A percentile compares a stretch with the other conserved stretches of the same genome.
Conservation (phyloP, 2,113 vertebrate species). For the Odontophorus gujanensis region DNA sequence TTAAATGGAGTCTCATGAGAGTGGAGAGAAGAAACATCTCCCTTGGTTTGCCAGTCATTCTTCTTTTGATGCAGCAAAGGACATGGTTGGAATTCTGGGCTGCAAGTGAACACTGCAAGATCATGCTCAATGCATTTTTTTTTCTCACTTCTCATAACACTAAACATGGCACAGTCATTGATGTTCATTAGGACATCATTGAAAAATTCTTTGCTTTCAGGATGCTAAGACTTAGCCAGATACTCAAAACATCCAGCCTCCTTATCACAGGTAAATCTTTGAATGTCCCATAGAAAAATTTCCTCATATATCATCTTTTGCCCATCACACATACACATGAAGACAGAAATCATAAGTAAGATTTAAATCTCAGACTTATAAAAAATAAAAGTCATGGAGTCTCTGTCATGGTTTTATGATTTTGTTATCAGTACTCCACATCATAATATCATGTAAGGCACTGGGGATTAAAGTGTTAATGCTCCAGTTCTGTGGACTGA, state of each 20-base stretch:
- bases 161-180: neutral
- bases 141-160: neutral
- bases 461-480: too few species aligned
- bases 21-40: neutral
- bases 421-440: too few species aligned
- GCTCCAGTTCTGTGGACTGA: too few species aligned
- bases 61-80: neutral
- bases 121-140: neutral
- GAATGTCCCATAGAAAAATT: neutral
- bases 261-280: neutral
- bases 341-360: neutral
- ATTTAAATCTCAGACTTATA: neutral
- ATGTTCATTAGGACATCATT: neutral
- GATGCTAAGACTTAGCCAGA: neutral
- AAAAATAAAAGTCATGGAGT: neutral
- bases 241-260: neutral
- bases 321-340: fast-evolving
- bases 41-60: neutral
- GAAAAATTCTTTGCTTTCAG: neutral
- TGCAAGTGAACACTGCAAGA: neutral
- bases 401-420: too few species aligned
- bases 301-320: neutral
- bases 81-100: neutral
- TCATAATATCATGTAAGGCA: too few species aligned
- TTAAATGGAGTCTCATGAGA: neutral